Evolutionary conservation across 2,113 vertebrate species (phyloP).

Genomic region (Colaptes auratus): DNA sequence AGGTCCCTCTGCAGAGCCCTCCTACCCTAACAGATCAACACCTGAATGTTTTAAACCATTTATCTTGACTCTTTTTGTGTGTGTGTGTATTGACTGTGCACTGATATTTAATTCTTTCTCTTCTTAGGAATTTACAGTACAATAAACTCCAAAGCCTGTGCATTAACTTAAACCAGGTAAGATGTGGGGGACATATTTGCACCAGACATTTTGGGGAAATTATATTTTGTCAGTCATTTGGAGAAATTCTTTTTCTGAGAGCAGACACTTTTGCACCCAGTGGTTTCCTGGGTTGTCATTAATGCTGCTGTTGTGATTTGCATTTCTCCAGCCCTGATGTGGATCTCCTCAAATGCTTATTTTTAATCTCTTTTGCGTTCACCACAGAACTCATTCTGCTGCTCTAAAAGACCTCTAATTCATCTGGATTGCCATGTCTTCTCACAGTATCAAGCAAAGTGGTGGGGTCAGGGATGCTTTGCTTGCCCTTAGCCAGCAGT

Average conservation of each 20-base stretch:
- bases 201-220: neutral
- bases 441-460: neutral
- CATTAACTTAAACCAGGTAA: neutral
- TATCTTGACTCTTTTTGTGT: constrained; percentile 7
- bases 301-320: neutral
- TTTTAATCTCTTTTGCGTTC: constrained; percentile 17
- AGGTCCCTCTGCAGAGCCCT: too few relatives aligned
- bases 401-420: neutral
- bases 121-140: constrained; percentile 26
- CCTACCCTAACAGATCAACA: too few relatives aligned
- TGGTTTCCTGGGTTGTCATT: neutral
- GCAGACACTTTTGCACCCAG: neutral
- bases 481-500: neutral
- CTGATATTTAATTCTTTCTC: constrained; percentile 58
- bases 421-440: neutral
- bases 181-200: neutral
- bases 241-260: constrained; percentile 12
- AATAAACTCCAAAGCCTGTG: neutral
- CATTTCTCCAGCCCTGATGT: neutral
- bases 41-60: constrained; percentile 45
- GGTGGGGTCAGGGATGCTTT: neutral
- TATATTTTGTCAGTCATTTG: neutral
- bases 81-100: neutral
- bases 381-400: neutral
- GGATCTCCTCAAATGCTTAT: neutral